A percentile compares a stretch with the other conserved stretches of the same genome.
phyloP scores from a whole-genome alignment of 2,797 vertebrate genomes.

The Linurgus olivaceus region DNA sequence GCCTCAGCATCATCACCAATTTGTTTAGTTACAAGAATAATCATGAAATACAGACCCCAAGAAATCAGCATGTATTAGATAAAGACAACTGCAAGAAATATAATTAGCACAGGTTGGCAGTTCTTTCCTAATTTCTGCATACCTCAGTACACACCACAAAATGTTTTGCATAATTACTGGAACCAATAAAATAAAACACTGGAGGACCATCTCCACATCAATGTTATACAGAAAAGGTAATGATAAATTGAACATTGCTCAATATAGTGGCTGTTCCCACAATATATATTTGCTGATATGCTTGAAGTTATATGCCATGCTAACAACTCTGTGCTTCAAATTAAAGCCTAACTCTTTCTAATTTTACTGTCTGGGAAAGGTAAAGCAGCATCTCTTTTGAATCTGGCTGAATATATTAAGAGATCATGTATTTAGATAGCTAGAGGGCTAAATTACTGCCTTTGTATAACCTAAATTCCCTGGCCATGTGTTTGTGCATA shows the following conservation, averaged over 20 bases:
- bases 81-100: conserved; percentile 9
- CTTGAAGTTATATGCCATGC: not conserved
- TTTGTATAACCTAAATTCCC: not conserved
- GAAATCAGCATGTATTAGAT: not conserved
- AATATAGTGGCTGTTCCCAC: not conserved
- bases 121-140: not conserved
- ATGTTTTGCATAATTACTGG: not conserved
- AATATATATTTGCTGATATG: not conserved
- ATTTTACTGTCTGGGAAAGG: not conserved
- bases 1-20: not conserved
- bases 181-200: not conserved
- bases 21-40: not conserved
- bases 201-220: not conserved
- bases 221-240: not conserved
- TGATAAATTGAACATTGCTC: not conserved
- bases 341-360: not conserved
- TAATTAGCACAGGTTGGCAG: not conserved
- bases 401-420: not conserved
- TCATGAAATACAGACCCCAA: not conserved
- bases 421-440: not conserved
- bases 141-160: not conserved
- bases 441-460: not conserved
- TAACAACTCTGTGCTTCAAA: not conserved
- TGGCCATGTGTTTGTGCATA: not conserved
- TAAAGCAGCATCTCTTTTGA: not conserved